Evolutionary conservation across 1,140 invertebrate species (phyloP), one percentile per base, ranked within the genome.

Genomic region (Pararge aegeria): DNA sequence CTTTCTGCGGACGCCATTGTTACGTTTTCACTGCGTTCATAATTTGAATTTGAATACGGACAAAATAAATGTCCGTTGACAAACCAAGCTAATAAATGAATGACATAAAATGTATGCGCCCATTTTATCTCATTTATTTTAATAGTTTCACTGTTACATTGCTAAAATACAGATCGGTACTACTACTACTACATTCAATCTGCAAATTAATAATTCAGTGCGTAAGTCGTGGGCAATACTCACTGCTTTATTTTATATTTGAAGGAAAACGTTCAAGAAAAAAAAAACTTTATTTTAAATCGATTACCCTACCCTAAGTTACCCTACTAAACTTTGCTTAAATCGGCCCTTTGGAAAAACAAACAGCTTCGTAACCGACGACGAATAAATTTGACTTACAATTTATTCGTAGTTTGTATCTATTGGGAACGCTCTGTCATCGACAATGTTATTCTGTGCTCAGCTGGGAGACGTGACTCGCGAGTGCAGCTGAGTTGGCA

Each of bases 401-500:
- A 13, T 46, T 16, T 12, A 21, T 49, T 16, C 46, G 3, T 18
- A 42, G 13, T 52, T 52, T 52, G 15, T 52, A 52, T 51, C 53
- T 55, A 50, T 55, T 56, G 24, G 48, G 46, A 40, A 62, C 46
- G 65, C 64, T 61, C 68, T 74, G 76, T 79, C 79, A 74, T 73
- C 71, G 75, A 82, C 67, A 68, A 82, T 83, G 79, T 79, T 79
- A 76, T 73, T 34, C 30, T 34, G 30, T 76, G 72, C 75, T 75
- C 69, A 68, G 71, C 71, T 70, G 61, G 61, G 76, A 73, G 64
- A 27, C 27, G 27, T 34, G 7, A 34, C 7, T 72, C 67, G 73
- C 62, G 75, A 73, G 61, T 75, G 68, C 73, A 78, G 81, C 83
- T 87, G 83, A 87, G 86, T 85, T 89, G 86, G 86, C 86, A 87